Evolutionary conservation across 2,113 vertebrate genomes (phyloP).

Genomic region (Pituophis catenifer): DNA sequence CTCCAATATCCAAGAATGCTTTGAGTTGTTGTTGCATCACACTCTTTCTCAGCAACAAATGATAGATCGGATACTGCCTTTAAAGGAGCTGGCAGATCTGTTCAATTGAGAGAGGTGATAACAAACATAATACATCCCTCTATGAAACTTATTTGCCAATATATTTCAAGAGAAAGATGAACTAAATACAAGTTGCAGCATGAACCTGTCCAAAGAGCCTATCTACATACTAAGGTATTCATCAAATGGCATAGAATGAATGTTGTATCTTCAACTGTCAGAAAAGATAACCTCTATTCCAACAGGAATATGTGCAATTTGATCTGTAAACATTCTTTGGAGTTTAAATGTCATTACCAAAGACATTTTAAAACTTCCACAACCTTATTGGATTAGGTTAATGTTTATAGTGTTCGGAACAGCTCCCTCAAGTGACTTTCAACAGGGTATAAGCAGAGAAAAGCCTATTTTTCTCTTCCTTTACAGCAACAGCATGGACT

Average conservation of each 20-base stretch:
- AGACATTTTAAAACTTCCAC: no score
- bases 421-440: neutral
- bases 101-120: neutral
- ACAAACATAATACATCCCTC: neutral
- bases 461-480: neutral
- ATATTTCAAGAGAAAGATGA: neutral
- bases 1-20: neutral
- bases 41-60: neutral
- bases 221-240: neutral
- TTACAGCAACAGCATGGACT: neutral
- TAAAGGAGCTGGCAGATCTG: neutral
- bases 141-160: neutral
- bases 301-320: no score
- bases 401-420: neutral
- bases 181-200: neutral
- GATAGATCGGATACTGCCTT: neutral
- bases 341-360: no score
- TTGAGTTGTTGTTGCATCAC: neutral
- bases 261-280: no score
- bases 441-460: neutral
- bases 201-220: neutral
- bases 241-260: no score
- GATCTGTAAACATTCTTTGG: no score
- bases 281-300: no score
- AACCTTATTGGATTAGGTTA: neutral